Conservation (phyloP, 2,113 vertebrate genomes). For the Ovis aries region ARS-UI_Ramb_v3.0 NC_056068.1:10084001-10084500, state of each 20-base stretch:
- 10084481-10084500: background rate
- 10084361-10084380: background rate
- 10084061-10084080: background rate
- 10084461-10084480: background rate
- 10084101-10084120: background rate
- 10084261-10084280: background rate
- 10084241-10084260: background rate
- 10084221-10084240: background rate
- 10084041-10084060: fast-evolving
- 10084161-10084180: background rate
- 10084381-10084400: background rate
- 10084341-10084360: background rate
- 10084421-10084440: background rate
- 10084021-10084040: background rate
- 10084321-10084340: background rate
- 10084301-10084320: background rate
- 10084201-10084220: background rate
- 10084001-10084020: background rate
- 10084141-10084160: background rate
- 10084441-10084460: background rate
- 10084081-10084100: background rate
- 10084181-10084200: background rate
- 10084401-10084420: background rate
- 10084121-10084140: background rate
- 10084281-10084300: background rate